A percentile compares a stretch with the other conserved stretches of the same genome.
These are phyloP conservation scores for Dendrocopos noguchii DNA, from an alignment of 2,113 vertebrate genomes.

Conservation along the genomic window DNA sequence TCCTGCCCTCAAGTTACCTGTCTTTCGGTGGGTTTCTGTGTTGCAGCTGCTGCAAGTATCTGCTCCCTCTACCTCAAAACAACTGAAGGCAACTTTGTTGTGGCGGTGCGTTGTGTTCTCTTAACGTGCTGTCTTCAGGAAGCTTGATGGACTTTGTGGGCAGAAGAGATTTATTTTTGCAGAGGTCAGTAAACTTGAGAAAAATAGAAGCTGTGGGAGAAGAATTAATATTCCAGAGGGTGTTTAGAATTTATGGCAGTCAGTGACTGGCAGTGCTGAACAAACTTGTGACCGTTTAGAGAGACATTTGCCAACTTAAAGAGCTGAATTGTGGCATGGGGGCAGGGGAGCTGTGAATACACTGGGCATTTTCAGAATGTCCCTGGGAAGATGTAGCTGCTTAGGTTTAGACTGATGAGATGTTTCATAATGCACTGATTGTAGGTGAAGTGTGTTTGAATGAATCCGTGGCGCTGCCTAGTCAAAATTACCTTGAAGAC, in stretches of 20 bases:
- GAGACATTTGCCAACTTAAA: not conserved
- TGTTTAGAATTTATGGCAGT: not conserved
- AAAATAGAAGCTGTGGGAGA: not conserved
- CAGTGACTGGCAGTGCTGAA: not conserved
- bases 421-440: not conserved
- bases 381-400: not conserved
- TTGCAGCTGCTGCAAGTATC: slow-evolving; percentile 15
- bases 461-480: not conserved
- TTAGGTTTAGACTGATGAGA: not conserved
- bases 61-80: slow-evolving; percentile 49
- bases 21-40: slow-evolving; percentile 17
- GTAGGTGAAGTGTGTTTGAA: not conserved
- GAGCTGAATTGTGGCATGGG: not conserved
- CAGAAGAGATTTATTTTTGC: not conserved
- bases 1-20: not conserved
- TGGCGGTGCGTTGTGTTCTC: not conserved
- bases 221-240: not conserved
- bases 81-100: not conserved
- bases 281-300: not conserved
- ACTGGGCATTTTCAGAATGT: not conserved
- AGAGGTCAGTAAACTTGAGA: not conserved
- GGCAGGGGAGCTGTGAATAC: not conserved
- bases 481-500: not conserved
- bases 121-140: not conserved
- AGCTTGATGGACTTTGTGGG: not conserved